Evolutionary conservation across 2,797 vertebrate genomes (phyloP).

Genomic region (Heteromormyrus szaboi): DNA sequence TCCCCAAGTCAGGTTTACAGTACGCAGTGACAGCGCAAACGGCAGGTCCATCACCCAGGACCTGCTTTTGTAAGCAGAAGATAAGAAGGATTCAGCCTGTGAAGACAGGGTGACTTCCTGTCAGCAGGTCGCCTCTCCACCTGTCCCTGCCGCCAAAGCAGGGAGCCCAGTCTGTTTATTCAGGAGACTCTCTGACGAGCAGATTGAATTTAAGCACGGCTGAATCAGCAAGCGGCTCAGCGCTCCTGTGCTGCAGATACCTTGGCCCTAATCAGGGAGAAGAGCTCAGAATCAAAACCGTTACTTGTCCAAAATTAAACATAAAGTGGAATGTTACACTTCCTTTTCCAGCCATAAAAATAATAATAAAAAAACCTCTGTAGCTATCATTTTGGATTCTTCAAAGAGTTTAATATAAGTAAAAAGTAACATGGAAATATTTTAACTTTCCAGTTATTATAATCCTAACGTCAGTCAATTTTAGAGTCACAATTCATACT

Average conservation of each 20-base stretch:
- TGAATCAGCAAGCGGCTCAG: neutral
- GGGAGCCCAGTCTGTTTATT: neutral
- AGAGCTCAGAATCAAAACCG: neutral
- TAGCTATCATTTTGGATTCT: neutral
- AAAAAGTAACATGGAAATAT: neutral
- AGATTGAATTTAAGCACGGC: neutral
- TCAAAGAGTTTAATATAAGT: neutral
- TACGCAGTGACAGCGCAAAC: neutral
- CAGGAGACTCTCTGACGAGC: neutral
- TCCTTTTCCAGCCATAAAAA: neutral
- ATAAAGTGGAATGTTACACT: neutral
- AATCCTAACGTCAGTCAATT: neutral
- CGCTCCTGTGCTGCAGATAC: neutral
- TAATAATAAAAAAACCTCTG: neutral
- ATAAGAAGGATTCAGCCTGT: neutral
- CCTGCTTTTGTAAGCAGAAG: neutral
- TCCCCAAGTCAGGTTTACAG: neutral
- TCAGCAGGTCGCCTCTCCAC: neutral
- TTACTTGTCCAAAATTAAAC: neutral
- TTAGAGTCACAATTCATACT: neutral
- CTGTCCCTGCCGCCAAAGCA: neutral
- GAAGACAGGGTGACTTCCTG: neutral
- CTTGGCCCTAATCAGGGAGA: neutral
- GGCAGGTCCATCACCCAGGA: neutral
- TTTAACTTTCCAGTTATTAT: neutral